phyloP scores from a whole-genome alignment of 2,113 vertebrate genomes.

The Nothoprocta perdicaria region DNA sequence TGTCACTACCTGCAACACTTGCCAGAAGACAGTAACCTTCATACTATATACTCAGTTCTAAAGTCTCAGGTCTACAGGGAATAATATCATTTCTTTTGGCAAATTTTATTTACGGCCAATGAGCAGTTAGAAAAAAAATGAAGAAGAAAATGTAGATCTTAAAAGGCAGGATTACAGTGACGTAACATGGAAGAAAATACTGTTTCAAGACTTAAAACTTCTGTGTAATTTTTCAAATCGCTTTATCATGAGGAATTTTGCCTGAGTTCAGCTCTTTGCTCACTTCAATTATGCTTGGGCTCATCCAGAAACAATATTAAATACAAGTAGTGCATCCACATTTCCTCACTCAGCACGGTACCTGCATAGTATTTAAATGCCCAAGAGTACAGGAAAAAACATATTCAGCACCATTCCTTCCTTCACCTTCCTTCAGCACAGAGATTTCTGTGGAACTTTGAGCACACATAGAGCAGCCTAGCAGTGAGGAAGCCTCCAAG shows the following conservation, averaged over 20 bases:
- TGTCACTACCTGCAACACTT: background rate
- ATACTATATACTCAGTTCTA: background rate
- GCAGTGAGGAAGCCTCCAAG: background rate
- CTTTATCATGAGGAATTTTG: background rate
- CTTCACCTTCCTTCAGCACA: background rate
- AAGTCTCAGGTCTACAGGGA: background rate
- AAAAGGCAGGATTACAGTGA: background rate
- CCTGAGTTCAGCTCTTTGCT: background rate
- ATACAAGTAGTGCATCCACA: background rate
- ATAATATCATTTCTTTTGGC: background rate
- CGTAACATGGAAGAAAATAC: background rate
- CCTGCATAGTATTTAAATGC: background rate
- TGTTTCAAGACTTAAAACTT: background rate
- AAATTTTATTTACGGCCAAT: background rate
- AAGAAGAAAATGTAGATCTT: background rate
- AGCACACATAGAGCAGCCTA: background rate
- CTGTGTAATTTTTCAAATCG: background rate
- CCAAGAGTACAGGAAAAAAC: background rate
- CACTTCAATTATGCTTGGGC: background rate
- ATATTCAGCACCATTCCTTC: background rate
- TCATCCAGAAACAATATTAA: background rate
- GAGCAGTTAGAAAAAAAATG: background rate
- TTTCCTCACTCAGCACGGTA: fast-evolving
- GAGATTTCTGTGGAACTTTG: background rate
- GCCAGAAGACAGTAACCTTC: background rate